Evolutionary conservation across 2,888 invertebrate species (phyloP).

Genomic region (Melinaea marsaeus): DNA sequence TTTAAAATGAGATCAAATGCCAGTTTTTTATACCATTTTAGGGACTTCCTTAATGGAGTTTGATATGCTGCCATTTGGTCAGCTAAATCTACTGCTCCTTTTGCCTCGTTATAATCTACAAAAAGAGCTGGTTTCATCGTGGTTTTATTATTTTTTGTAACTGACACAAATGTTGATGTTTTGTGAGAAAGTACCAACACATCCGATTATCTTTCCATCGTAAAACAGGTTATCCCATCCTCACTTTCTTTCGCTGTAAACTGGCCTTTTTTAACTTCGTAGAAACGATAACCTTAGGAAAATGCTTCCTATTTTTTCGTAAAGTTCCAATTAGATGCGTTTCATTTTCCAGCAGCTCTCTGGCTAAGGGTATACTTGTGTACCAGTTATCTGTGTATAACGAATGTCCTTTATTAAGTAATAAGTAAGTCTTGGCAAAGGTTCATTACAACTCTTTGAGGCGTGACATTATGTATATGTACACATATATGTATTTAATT

Average conservation of each 20-base stretch:
- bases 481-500: too few species aligned
- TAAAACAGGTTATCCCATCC: conserved; percentile 28
- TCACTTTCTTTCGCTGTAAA: conserved; percentile 30
- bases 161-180: conserved; percentile 22
- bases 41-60: conserved; percentile 33
- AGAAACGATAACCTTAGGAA: conserved; percentile 27
- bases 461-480: conserved; percentile 31
- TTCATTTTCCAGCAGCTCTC: conserved; percentile 33
- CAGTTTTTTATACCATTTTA: conserved; percentile 36
- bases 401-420: conserved; percentile 38
- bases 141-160: conserved; percentile 18
- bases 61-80: conserved; percentile 37
- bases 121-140: conserved; percentile 27
- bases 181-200: conserved; percentile 31
- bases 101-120: conserved; percentile 35
- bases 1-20: conserved; percentile 36
- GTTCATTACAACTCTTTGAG: conserved; percentile 38
- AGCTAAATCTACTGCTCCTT: conserved; percentile 32
- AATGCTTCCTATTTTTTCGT: conserved; percentile 29
- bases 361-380: conserved; percentile 34
- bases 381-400: conserved; percentile 40
- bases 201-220: conserved; percentile 32
- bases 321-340: conserved; percentile 37
- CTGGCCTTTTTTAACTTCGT: conserved; percentile 31
- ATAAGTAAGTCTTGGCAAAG: conserved; percentile 37